A percentile compares a stretch with the other conserved stretches of the same genome.
These are phyloP conservation scores for Dryadula phaetusa DNA, from an alignment of 2,888 invertebrate genomes.

Conservation along the genomic window DNA sequence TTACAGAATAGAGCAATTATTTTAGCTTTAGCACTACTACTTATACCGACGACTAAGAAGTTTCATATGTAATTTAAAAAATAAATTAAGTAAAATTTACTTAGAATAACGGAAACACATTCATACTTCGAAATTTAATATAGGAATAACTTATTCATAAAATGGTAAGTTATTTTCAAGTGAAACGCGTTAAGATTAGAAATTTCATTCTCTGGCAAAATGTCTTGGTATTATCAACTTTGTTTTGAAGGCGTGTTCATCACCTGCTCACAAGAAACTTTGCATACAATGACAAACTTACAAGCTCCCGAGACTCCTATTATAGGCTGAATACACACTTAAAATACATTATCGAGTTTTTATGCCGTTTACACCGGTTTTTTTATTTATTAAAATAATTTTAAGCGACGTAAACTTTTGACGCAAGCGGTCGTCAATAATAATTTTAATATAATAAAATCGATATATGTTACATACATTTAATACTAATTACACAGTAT, in stretches of 20 bases:
- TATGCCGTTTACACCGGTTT: constrained; percentile 25
- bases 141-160: constrained; percentile 36
- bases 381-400: constrained; percentile 29
- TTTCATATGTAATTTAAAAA: background rate
- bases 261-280: constrained; percentile 66
- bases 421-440: constrained; percentile 10
- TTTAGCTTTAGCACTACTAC: no score
- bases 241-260: constrained; percentile 51
- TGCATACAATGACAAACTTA: constrained; percentile 78
- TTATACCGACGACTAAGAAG: background rate
- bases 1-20: no score
- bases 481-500: background rate
- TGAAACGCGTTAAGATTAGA: constrained; percentile 35
- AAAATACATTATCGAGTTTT: constrained; percentile 40
- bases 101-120: constrained; percentile 30
- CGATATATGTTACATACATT: background rate
- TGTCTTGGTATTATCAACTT: constrained; percentile 25
- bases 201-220: constrained; percentile 31
- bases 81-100: background rate
- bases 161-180: constrained; percentile 23
- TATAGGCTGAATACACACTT: constrained; percentile 48
- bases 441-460: background rate
- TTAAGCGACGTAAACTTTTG: constrained; percentile 11
- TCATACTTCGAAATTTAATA: constrained; percentile 33
- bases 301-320: constrained; percentile 59